Base-by-base conservation (phyloP, 1,140 invertebrate genomes). In the Philotrypesis tridentata region DNA sequence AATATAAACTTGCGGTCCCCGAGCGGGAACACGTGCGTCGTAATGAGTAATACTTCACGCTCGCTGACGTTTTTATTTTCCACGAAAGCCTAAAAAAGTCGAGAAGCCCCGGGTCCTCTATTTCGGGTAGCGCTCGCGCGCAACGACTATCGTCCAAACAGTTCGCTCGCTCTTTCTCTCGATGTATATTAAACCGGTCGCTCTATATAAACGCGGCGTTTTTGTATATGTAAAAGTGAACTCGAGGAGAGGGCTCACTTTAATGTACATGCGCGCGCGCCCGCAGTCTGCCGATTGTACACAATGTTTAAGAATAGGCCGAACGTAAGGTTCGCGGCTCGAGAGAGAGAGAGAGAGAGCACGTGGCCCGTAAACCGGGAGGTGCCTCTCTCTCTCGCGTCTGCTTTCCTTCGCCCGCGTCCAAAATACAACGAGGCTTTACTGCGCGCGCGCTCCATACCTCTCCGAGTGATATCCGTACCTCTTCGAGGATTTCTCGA, bases 381-480 rank as follows among this genome's bases (percentile, higher is more conserved):
- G n/a, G n/a, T n/a, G n/a, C n/a, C n/a, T n/a, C n/a, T n/a, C n/a
- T n/a, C n/a, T n/a, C n/a, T 37, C 1, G 5, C n/a, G 2, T 31
- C 74, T 43, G 61, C 74, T 68, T n/a, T 65, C 25, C 17, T 27
- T 63, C 55, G 60, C 25, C 21, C 31, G 40, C 5, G 43, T 71
- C 23, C 43, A 72, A 79, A 71, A 78, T 78, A 78, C n/a, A n/a
- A 78, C 76, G 40, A 78, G 40, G 37, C 40, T 27, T 55, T 78
- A 31, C 68, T 33, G 9, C 75, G 48, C 40, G 63, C 29, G 31
- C 25, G n/a, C 23, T 48, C n/a, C n/a, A n/a, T n/a, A n/a, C n/a
- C n/a, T n/a, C n/a, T n/a, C n/a, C n/a, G n/a, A n/a, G n/a, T n/a
- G n/a, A n/a, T n/a, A n/a, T n/a, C n/a, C n/a, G n/a, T n/a, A n/a